phyloP scores from a whole-genome alignment of 2,113 vertebrate genomes.

The Aplodontia rufa region DNA sequence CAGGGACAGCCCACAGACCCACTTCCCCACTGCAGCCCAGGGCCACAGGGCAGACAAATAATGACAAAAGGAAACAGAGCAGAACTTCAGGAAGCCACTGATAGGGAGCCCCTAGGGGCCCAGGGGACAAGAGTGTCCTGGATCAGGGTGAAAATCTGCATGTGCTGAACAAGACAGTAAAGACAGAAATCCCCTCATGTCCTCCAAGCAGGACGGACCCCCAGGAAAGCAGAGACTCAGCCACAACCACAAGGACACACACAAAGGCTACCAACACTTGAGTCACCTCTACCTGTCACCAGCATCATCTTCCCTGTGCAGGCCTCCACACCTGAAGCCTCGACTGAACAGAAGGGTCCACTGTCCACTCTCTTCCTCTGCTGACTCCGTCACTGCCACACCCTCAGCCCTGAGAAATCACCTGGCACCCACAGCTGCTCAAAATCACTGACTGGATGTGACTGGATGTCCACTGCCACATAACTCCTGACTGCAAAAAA shows the following conservation, averaged over 20 bases:
- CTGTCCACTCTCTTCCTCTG: background rate
- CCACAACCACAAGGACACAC: background rate
- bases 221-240: too few relatives aligned
- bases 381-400: background rate
- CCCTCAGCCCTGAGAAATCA: background rate
- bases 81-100: background rate
- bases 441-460: background rate
- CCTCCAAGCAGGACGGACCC: background rate
- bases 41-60: background rate
- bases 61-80: too few relatives aligned
- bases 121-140: background rate
- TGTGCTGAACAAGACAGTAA: too few relatives aligned
- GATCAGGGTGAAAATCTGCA: background rate
- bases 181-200: background rate
- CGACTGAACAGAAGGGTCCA: background rate
- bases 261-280: background rate
- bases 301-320: background rate
- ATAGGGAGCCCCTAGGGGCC: background rate
- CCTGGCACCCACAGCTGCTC: background rate
- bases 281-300: background rate
- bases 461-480: background rate
- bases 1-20: background rate
- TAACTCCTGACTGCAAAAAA: fast-evolving
- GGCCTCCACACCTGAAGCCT: too few relatives aligned
- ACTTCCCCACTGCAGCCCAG: background rate